Conservation (phyloP, 2,113 vertebrate genomes). For the Sturnus vulgaris region DNA sequence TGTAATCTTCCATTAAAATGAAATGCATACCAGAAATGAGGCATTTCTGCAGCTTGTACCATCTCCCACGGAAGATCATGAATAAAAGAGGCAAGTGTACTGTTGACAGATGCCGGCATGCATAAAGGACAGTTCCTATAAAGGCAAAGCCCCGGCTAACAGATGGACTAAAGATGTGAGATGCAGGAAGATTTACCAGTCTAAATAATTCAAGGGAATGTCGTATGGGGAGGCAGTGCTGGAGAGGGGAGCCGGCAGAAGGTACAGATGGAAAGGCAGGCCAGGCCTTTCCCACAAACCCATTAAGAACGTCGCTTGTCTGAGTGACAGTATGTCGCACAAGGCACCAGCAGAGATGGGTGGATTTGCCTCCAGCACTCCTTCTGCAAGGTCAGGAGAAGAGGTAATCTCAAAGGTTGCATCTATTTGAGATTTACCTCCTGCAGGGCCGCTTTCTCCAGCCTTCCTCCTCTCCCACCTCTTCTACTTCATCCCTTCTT, state of each 20-base stretch:
- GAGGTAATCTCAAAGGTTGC: constrained; percentile 52
- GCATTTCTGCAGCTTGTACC: constrained; percentile 73
- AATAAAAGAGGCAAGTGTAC: constrained; percentile 74
- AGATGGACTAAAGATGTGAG: constrained; percentile 84
- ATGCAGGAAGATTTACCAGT: constrained; percentile 80
- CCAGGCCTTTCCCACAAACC: constrained; percentile 78
- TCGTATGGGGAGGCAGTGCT: constrained; percentile 74
- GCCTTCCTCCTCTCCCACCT: background rate
- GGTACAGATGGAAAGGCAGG: constrained; percentile 82
- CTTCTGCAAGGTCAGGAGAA: constrained; percentile 76
- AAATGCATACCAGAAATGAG: constrained; percentile 73
- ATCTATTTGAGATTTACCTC: background rate
- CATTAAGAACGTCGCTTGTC: constrained; percentile 74
- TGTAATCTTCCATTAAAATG: constrained; percentile 76
- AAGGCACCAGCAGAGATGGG: constrained; percentile 68
- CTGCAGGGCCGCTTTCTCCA: background rate
- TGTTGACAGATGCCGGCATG: constrained; percentile 78
- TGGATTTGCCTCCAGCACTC: constrained; percentile 67
- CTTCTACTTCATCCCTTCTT: background rate
- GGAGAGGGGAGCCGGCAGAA: constrained; percentile 74
- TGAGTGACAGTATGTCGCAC: constrained; percentile 71
- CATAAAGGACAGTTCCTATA: constrained; percentile 78
- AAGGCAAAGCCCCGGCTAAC: constrained; percentile 77
- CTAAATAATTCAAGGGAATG: constrained; percentile 82
- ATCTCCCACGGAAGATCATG: constrained; percentile 74